Conservation (phyloP, 35 echinoderm and acorn worm species). For the Strongylocentrotus purpuratus region DNA sequence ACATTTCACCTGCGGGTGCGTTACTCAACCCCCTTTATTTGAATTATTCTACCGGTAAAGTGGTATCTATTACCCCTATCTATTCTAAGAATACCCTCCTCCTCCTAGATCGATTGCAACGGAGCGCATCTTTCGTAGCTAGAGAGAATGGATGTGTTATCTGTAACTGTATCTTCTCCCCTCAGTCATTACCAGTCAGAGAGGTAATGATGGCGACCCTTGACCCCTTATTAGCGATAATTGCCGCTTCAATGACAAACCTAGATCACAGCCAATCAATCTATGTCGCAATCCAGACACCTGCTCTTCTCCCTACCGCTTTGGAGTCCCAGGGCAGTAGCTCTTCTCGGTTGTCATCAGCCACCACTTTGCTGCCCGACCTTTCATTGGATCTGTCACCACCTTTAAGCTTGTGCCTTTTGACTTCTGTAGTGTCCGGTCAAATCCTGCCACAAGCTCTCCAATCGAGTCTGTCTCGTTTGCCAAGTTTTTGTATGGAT, state of each 20-base stretch:
- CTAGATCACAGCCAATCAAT: not conserved
- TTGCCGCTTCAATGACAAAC: not conserved
- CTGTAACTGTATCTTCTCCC: not conserved
- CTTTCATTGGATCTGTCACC: not conserved
- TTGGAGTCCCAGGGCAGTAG: not conserved
- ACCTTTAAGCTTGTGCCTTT: not conserved
- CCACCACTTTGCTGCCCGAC: not conserved
- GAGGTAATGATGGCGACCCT: not conserved
- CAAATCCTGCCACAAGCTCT: not conserved
- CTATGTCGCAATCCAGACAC: not conserved
- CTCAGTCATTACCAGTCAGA: not conserved
- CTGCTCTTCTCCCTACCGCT: not conserved
- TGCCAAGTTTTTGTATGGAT: not conserved
- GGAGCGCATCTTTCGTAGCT: not conserved
- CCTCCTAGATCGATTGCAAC: not conserved
- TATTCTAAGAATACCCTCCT: not conserved
- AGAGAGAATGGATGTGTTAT: not conserved
- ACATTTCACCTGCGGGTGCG: not conserved
- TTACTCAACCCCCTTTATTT: not conserved
- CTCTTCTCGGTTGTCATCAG: not conserved
- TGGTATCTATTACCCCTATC: not conserved
- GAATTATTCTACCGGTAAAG: not conserved
- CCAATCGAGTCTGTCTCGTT: not conserved
- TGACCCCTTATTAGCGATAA: not conserved
- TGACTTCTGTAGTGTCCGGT: not conserved